Conservation (phyloP, 2,113 vertebrate species). For the Hylia prasina region DNA sequence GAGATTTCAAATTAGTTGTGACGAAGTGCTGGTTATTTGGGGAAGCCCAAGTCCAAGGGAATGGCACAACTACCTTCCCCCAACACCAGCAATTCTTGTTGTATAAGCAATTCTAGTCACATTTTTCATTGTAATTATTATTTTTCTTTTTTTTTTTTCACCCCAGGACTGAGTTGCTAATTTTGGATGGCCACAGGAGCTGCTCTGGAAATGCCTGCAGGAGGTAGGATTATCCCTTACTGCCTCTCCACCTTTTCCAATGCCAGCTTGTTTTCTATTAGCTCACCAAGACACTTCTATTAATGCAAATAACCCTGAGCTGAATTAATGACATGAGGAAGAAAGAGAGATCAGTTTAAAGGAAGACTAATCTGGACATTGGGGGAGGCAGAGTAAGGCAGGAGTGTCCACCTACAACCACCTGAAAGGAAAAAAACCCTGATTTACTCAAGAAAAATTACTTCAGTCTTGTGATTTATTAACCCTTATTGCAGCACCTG, state of each 20-base stretch:
- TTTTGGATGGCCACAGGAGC: background rate
- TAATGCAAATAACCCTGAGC: background rate
- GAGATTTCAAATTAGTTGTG: background rate
- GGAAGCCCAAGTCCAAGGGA: background rate
- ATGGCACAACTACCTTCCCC: background rate
- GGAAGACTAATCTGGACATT: background rate
- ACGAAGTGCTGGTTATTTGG: background rate
- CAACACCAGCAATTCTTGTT: background rate
- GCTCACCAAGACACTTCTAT: background rate
- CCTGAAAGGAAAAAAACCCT: background rate
- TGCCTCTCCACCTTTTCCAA: background rate
- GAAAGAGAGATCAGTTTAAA: background rate
- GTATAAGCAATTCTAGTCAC: rapidly evolving
- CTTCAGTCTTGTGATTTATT: background rate
- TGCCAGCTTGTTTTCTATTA: background rate
- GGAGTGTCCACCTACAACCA: background rate
- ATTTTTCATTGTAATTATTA: background rate
- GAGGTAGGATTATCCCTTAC: background rate
- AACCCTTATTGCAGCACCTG: background rate
- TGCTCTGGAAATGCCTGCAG: background rate
- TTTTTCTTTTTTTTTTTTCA: rapidly evolving
- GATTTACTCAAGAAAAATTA: background rate
- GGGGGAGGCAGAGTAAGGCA: background rate
- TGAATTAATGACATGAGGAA: background rate
- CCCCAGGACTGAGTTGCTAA: background rate